Conservation (phyloP, 2,113 vertebrate genomes). For the Chloropsis hardwickii region DNA sequence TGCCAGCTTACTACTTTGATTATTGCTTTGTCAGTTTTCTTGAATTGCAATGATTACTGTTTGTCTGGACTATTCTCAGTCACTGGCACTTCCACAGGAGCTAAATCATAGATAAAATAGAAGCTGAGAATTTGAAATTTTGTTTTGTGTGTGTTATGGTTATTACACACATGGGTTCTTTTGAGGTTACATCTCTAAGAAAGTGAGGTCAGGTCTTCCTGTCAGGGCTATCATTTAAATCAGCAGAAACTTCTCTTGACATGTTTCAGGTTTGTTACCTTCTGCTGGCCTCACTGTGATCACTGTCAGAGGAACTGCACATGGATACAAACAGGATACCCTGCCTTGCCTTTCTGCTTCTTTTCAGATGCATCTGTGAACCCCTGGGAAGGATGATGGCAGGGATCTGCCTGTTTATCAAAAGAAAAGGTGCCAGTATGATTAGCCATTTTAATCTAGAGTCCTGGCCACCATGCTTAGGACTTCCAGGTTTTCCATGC, state of each 20-base stretch:
- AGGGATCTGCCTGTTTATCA: background rate
- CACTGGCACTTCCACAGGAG: background rate
- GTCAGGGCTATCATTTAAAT: background rate
- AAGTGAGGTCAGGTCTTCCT: background rate
- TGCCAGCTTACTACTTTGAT: background rate
- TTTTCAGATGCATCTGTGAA: background rate
- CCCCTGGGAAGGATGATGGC: background rate
- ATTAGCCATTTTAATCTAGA: background rate
- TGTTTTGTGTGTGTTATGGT: background rate
- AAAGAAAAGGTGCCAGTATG: background rate
- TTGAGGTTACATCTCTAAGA: background rate
- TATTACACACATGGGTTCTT: background rate
- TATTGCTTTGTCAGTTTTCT: background rate
- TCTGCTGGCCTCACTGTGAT: background rate
- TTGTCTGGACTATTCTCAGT: background rate
- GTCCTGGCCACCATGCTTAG: background rate
- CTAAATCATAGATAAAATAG: background rate
- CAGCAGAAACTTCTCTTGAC: background rate
- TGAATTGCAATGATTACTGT: background rate
- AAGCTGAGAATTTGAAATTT: background rate
- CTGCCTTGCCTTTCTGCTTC: background rate
- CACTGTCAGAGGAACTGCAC: background rate
- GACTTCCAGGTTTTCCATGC: background rate
- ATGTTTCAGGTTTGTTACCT: background rate
- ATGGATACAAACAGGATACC: no score